These are phyloP conservation scores for Monopis laevigella DNA, from an alignment of 2,888 invertebrate genomes.

Conservation along the genomic window DNA sequence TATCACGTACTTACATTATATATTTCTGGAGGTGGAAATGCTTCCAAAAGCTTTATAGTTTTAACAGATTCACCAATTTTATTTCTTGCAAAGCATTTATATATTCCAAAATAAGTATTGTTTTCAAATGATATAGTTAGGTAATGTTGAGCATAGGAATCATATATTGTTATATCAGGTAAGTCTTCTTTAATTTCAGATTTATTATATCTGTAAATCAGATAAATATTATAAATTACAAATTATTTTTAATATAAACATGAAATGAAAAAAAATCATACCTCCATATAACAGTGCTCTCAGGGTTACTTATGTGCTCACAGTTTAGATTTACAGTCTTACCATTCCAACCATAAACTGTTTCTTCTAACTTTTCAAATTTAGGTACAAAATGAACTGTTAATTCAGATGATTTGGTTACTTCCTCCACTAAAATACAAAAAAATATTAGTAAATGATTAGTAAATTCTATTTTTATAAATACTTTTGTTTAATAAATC, in stretches of 20 bases:
- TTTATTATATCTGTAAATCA: constrained; percentile 3
- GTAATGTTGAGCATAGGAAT: constrained; percentile 7
- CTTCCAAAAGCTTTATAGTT: constrained; percentile 31
- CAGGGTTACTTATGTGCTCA: constrained; percentile 38
- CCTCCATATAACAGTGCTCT: constrained; percentile 41
- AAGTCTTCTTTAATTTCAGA: constrained; percentile 7
- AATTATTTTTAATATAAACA: neutral
- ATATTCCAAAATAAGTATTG: constrained; percentile 32
- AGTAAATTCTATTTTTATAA: neutral
- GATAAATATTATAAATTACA: no score
- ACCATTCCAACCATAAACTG: constrained; percentile 42
- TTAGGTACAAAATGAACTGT: constrained; percentile 39
- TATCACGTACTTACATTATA: constrained; percentile 31
- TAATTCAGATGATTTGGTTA: constrained; percentile 28
- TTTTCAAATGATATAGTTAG: constrained; percentile 3
- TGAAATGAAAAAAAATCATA: constrained; percentile 21
- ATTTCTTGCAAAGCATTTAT: constrained; percentile 38
- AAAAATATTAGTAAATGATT: neutral
- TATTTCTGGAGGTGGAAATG: constrained; percentile 32
- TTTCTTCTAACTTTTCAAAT: constrained; percentile 29
- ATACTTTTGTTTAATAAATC: neutral
- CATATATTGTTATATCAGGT: constrained; percentile 2
- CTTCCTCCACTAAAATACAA: constrained; percentile 28
- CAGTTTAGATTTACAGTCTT: constrained; percentile 39
- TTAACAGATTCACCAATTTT: constrained; percentile 32